phyloP scores from a whole-genome alignment of 2,888 invertebrate species.

The Cephus pulcher region DNA sequence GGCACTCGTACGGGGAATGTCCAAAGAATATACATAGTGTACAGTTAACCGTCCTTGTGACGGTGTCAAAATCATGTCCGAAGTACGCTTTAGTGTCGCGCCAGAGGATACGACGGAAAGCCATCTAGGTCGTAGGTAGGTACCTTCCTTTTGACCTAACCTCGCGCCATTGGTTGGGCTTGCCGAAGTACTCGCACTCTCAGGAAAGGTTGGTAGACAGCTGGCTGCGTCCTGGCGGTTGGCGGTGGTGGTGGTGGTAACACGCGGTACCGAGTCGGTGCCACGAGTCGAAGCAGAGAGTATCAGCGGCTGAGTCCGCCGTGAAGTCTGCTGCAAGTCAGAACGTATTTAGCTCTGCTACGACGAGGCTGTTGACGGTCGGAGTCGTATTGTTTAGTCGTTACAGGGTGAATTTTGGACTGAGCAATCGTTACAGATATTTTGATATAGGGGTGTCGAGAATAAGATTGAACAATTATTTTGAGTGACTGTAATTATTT shows the following conservation, averaged over 20 bases:
- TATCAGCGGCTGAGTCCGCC: constrained; percentile 35
- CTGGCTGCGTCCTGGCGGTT: background rate
- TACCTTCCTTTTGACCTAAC: background rate
- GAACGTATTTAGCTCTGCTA: constrained; percentile 15
- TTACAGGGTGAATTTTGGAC: background rate
- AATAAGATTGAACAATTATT: background rate
- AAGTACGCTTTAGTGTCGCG: background rate
- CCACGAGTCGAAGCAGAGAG: constrained; percentile 28
- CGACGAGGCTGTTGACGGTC: background rate
- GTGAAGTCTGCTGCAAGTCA: constrained; percentile 36
- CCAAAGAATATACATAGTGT: background rate
- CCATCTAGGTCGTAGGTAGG: background rate
- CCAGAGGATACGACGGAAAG: background rate
- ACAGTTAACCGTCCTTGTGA: background rate
- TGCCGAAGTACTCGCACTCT: background rate
- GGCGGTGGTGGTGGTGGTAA: constrained; percentile 36
- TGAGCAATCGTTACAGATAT: background rate
- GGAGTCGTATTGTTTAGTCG: background rate
- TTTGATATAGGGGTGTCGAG: background rate
- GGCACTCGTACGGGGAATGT: background rate
- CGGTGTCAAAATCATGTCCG: background rate
- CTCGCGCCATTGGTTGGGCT: background rate
- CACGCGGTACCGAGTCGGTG: constrained; percentile 41
- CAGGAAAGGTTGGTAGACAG: background rate
- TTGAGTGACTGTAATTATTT: background rate